Percentiles rank a stretch among this genome's conserved stretches.
Evolutionary conservation across 2,888 invertebrate species (phyloP).

Genomic region (Onthophagus sagittarius): DNA sequence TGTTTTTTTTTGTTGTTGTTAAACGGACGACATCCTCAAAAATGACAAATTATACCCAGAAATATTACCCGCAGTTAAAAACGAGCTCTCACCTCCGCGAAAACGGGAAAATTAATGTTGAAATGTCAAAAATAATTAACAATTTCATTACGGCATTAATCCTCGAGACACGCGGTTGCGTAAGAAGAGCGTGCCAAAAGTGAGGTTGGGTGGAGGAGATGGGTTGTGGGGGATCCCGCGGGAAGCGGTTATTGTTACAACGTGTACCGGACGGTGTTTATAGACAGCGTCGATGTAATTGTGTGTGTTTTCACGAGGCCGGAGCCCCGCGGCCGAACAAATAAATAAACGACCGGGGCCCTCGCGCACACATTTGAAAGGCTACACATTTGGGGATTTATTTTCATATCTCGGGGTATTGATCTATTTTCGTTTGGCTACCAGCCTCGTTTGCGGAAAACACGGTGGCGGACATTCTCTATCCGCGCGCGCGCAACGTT

Average conservation of each 20-base stretch:
- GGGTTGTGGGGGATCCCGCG: background rate
- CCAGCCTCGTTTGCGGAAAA: background rate
- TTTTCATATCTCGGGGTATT: slow-evolving; percentile 18
- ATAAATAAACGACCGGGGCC: slow-evolving; percentile 13
- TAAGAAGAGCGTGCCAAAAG: background rate
- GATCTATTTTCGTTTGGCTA: slow-evolving; percentile 12
- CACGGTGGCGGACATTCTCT: background rate
- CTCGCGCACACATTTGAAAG: slow-evolving; percentile 15
- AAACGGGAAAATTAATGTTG: slow-evolving; percentile 17
- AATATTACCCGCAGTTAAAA: slow-evolving; percentile 14
- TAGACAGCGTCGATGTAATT: slow-evolving; percentile 12
- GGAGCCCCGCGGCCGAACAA: slow-evolving; percentile 9
- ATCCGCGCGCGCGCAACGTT: background rate
- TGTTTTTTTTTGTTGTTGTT: background rate
- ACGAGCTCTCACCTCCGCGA: slow-evolving; percentile 7
- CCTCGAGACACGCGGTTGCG: background rate
- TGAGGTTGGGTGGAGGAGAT: background rate
- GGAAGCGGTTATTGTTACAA: slow-evolving; percentile 6
- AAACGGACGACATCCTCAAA: background rate
- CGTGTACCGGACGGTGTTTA: slow-evolving; percentile 1
- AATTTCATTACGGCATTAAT: slow-evolving; percentile 22
- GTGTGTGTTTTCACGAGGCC: slow-evolving; percentile 10
- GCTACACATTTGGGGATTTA: slow-evolving; percentile 21
- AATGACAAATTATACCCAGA: background rate
- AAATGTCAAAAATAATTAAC: slow-evolving; percentile 22